A percentile compares a stretch with the other conserved stretches of the same genome.
Conservation (phyloP, 2,797 vertebrate species). For the Rallus crepitans region DNA sequence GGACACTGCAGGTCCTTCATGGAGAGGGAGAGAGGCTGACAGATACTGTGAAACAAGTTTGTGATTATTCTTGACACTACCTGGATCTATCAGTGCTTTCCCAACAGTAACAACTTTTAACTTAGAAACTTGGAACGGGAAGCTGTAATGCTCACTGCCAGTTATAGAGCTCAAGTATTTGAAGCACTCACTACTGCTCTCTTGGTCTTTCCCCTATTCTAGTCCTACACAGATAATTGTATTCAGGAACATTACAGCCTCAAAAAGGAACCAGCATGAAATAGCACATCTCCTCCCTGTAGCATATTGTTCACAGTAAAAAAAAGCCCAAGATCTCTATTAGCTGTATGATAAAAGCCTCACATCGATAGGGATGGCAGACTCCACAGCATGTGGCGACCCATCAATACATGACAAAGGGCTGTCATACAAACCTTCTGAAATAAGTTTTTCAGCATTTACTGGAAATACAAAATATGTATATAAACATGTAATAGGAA, state of each 20-base stretch:
- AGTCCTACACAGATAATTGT: not conserved
- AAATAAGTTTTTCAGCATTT: not conserved
- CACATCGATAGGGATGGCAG: not conserved
- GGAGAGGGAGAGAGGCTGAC: not conserved
- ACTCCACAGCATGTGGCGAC: accelerated
- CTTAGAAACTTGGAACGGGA: not conserved
- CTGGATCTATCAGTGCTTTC: not conserved
- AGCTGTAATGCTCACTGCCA: not conserved
- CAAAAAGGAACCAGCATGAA: not conserved
- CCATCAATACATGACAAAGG: not conserved
- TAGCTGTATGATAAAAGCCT: not conserved
- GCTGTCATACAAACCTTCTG: not conserved
- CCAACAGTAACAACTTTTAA: not conserved
- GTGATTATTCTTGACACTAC: not conserved
- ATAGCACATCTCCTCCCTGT: not conserved
- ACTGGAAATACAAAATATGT: not conserved
- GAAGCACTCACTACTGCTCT: not conserved
- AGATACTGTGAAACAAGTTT: not conserved
- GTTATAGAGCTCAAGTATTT: not conserved
- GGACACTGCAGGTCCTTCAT: not conserved
- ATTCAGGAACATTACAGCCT: not conserved
- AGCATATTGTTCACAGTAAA: not conserved
- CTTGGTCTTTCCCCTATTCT: not conserved
- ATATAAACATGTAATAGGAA: not conserved
- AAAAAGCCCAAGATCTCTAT: not conserved